A percentile compares a stretch with the other conserved stretches of the same genome.
Evolutionary conservation across 2,797 vertebrate species (phyloP).

Genomic region (Thalassophryne amazonica): DNA sequence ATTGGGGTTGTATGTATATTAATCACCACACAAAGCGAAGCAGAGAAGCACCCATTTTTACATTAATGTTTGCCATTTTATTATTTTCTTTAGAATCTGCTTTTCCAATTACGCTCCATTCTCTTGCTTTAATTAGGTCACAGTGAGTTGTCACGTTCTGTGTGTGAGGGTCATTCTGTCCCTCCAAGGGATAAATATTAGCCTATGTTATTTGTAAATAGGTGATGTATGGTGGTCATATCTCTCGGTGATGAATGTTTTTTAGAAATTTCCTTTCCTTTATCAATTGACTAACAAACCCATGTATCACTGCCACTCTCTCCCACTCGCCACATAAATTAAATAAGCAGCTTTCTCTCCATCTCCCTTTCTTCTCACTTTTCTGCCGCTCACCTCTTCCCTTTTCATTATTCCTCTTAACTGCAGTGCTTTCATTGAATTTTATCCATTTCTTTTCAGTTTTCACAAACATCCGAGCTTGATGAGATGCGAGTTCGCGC

Average conservation of each 20-base stretch:
- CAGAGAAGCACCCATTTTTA: slow-evolving; percentile 24
- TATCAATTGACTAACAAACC: slow-evolving; percentile 97
- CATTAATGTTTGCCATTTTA: slow-evolving; percentile 31
- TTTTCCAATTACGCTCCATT: slow-evolving; percentile 65
- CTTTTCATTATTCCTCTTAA: slow-evolving; percentile 41
- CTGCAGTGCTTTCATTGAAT: slow-evolving; percentile 38
- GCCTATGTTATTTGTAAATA: slow-evolving; percentile 84
- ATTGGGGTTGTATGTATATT: too few relatives aligned
- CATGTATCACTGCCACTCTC: slow-evolving; percentile 97
- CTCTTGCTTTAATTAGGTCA: slow-evolving; percentile 76
- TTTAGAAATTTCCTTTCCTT: slow-evolving; percentile 97
- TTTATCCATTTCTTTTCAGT: slow-evolving; percentile 8
- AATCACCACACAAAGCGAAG: slow-evolving; percentile 2
- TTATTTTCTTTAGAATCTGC: slow-evolving; percentile 23
- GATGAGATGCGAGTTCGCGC: slow-evolving; percentile 10
- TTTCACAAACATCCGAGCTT: slow-evolving; percentile 1
- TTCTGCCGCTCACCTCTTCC: slow-evolving; percentile 22
- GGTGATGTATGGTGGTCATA: slow-evolving; percentile 93
- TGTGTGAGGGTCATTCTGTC: slow-evolving; percentile 70
- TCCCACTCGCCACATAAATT: slow-evolving; percentile 92
- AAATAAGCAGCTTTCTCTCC: slow-evolving; percentile 63
- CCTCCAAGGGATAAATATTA: slow-evolving; percentile 85
- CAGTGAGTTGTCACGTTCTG: slow-evolving; percentile 19
- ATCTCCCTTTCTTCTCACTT: slow-evolving; percentile 1
- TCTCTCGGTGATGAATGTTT: slow-evolving; percentile 92